A percentile compares a stretch with the other conserved stretches of the same genome.
Conservation (phyloP, 1,140 invertebrate genomes). For the Cecropterus lyciades region DNA sequence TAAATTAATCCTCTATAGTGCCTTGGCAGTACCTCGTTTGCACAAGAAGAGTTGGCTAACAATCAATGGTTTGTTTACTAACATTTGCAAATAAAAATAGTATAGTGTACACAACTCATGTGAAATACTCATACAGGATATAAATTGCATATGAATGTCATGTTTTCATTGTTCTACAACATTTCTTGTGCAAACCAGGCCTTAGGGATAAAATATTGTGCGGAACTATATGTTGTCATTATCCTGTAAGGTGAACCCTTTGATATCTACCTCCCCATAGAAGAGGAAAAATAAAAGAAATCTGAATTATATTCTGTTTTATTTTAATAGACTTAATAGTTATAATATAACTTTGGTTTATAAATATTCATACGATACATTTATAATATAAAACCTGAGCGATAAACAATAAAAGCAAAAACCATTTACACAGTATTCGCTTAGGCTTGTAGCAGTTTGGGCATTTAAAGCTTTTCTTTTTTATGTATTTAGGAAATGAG, state of each 20-base stretch:
- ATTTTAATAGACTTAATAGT: slow-evolving; percentile 19
- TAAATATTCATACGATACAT: slow-evolving; percentile 16
- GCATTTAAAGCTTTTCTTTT: no score
- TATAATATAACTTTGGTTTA: slow-evolving; percentile 19
- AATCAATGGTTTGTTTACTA: no score
- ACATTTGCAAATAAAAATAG: background rate
- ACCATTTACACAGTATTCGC: no score
- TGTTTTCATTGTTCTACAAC: background rate
- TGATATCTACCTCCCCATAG: slow-evolving; percentile 34
- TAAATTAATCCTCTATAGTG: slow-evolving; percentile 35
- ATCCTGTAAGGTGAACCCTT: slow-evolving; percentile 31
- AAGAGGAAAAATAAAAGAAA: slow-evolving; percentile 27
- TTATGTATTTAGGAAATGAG: no score
- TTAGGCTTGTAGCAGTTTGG: no score
- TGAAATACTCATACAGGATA: no score
- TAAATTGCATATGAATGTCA: no score
- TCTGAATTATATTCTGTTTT: slow-evolving; percentile 20
- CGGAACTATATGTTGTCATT: slow-evolving; percentile 33
- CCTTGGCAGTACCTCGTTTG: slow-evolving; percentile 25
- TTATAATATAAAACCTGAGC: no score
- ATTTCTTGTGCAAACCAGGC: slow-evolving; percentile 3
- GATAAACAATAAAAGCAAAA: no score
- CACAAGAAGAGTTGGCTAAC: background rate
- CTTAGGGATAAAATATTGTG: slow-evolving; percentile 34
- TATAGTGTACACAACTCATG: no score